Evolutionary conservation across 2,888 invertebrate genomes (phyloP).

Genomic region (Troides aeacus): DNA sequence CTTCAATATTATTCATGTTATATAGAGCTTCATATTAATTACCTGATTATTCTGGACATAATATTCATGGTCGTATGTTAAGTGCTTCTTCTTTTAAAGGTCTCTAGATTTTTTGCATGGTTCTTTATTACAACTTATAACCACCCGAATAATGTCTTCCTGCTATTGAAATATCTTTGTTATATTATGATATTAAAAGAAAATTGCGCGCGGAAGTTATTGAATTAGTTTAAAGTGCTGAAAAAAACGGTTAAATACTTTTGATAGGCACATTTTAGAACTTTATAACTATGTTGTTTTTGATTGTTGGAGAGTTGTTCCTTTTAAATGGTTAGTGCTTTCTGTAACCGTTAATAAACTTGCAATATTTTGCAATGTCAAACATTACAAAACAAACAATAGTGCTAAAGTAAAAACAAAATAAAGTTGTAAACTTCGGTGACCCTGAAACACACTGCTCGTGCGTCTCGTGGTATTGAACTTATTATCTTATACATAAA

Average conservation of each 20-base stretch:
- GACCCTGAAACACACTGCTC: constrained; percentile 32
- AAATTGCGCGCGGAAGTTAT: not conserved
- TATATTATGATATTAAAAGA: not conserved
- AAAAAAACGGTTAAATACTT: too few species aligned
- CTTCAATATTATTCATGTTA: not conserved
- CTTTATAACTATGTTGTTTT: too few species aligned
- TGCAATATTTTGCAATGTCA: not conserved
- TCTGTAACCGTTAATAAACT: not conserved
- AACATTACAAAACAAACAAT: not conserved
- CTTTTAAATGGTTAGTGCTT: not conserved
- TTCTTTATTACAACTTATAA: not conserved
- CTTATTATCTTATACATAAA: constrained; percentile 36
- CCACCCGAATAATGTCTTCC: constrained; percentile 2
- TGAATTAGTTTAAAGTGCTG: not conserved
- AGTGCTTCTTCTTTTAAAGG: constrained; percentile 51
- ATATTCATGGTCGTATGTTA: constrained; percentile 54
- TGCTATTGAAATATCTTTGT: constrained; percentile 10
- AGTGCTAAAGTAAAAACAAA: not conserved
- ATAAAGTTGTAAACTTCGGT: not conserved
- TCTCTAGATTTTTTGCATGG: constrained; percentile 43
- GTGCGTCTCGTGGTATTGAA: constrained; percentile 66
- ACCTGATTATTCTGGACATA: constrained; percentile 43
- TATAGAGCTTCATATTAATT: constrained; percentile 32
- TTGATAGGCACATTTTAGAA: too few species aligned
- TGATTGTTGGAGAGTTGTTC: too few species aligned